Evolutionary conservation across 2,113 vertebrate genomes (phyloP).

Genomic region (Lucifuga dentata): DNA sequence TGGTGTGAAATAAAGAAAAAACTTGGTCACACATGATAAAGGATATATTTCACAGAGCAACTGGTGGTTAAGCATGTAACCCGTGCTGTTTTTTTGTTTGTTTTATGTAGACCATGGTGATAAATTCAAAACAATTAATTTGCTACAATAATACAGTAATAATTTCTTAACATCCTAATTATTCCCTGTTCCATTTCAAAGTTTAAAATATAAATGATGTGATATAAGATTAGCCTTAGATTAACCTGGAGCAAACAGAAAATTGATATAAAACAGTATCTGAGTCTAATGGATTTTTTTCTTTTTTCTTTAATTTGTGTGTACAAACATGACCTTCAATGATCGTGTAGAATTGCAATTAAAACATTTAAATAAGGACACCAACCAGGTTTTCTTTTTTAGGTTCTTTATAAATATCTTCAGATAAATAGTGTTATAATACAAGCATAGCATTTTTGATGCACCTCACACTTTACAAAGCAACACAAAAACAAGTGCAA

Average conservation of each 20-base stretch:
- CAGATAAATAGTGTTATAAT: constrained; percentile 78
- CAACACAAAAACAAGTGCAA: constrained; percentile 72
- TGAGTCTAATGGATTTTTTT: neutral
- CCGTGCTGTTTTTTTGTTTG: constrained; percentile 2
- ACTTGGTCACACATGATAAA: neutral
- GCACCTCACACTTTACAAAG: constrained; percentile 48
- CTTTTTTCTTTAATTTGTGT: neutral
- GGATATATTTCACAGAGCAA: constrained; percentile 21
- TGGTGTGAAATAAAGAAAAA: too few relatives aligned
- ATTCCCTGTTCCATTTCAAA: too few relatives aligned
- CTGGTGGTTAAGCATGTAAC: neutral
- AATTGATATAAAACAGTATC: neutral
- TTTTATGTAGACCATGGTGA: too few relatives aligned
- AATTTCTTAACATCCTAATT: too few relatives aligned
- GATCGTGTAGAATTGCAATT: neutral
- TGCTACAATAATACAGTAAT: too few relatives aligned
- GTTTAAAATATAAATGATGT: neutral
- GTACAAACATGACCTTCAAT: neutral
- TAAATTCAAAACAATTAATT: too few relatives aligned
- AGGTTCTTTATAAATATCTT: constrained; percentile 81
- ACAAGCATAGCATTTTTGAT: constrained; percentile 70
- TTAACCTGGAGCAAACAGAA: neutral
- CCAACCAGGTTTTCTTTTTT: constrained; percentile 46
- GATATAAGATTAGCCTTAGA: neutral
- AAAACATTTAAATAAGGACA: constrained; percentile 47